Base-by-base conservation (phyloP, 2,797 vertebrate genomes). In the Poeciliopsis paucimaculata region DNA sequence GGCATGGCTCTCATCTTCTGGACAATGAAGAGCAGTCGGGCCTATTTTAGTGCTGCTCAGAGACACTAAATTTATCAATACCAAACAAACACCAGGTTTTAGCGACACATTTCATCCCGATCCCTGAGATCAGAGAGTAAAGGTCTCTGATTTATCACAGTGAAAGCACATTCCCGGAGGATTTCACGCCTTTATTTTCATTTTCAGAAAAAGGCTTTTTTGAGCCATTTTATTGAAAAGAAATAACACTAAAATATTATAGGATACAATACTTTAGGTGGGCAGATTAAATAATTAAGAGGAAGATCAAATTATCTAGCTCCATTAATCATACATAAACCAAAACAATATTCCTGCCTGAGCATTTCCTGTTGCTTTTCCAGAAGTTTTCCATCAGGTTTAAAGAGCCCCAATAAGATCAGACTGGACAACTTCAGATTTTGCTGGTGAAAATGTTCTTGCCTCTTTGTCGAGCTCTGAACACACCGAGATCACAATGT, bases 51-150 rank as follows among this genome's bases (percentile, higher is more conserved):
- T 84, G 84, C 88, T 80, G 77, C 86, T 92, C 89, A 82, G 79
- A 85, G 84, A 88, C 88, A 92, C 83, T 93, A 92, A 94, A 95
- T 94, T 94, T 92, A 83, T 91, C 90, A 28, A 70, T 46, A 80
- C 81, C 82, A 86, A 79, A 84, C 93, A 95, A 94, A 94, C 92
- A 93, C 23, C 49, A 6, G 80, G 80, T 83, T 91, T 82, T 85
- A 87, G 86, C 46, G 8, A 75, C 81, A 79, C 80, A 82, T 77
- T 79, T 92, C 82, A 80, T 83, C 87, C 85, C 82, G 81, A 85
- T 82, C 77, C 80, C 77, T 45, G 78, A 84, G 79, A 77, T 86
- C 55, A 36, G 82, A 87, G 73, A 46, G 45, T 55, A 82, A 81
- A 26, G 74, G 75, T 75, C 53, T 87, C 75, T 76, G 70, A 91